Conservation (phyloP, 2,113 vertebrate genomes). For the Myodes glareolus region DNA sequence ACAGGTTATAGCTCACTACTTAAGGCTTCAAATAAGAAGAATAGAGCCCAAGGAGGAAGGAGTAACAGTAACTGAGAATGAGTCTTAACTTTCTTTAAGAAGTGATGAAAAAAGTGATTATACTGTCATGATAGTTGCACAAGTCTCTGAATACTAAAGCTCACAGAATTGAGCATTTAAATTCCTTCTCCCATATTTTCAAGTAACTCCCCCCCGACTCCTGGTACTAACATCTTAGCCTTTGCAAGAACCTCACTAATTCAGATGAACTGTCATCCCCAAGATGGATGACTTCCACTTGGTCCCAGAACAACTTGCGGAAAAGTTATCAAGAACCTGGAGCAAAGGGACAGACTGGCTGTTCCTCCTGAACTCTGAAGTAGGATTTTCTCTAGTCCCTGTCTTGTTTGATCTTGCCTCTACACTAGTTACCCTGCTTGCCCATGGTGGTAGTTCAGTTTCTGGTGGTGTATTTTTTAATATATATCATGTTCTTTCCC, state of each 20-base stretch:
- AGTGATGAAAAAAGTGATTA: constrained; percentile 42
- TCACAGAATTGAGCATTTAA: neutral
- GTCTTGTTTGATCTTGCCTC: neutral
- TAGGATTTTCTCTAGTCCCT: neutral
- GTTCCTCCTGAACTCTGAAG: neutral
- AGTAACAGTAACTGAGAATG: neutral
- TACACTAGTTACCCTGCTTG: neutral
- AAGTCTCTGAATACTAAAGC: neutral
- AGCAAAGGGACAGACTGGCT: neutral
- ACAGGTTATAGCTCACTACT: neutral
- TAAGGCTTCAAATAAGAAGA: constrained; percentile 6
- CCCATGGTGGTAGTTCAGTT: neutral
- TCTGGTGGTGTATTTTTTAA: neutral
- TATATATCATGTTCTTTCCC: neutral
- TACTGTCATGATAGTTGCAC: neutral
- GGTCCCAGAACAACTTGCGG: neutral
- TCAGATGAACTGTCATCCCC: neutral
- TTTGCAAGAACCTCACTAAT: constrained; percentile 19
- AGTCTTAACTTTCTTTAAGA: constrained; percentile 25
- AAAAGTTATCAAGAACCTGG: neutral
- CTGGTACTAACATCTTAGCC: neutral
- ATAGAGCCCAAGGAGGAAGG: neutral
- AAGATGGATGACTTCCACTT: neutral
- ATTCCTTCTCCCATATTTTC: neutral
- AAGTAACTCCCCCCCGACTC: neutral